Base-by-base conservation (phyloP, 2,888 invertebrate genomes). In the Blastobasis adustella region DNA sequence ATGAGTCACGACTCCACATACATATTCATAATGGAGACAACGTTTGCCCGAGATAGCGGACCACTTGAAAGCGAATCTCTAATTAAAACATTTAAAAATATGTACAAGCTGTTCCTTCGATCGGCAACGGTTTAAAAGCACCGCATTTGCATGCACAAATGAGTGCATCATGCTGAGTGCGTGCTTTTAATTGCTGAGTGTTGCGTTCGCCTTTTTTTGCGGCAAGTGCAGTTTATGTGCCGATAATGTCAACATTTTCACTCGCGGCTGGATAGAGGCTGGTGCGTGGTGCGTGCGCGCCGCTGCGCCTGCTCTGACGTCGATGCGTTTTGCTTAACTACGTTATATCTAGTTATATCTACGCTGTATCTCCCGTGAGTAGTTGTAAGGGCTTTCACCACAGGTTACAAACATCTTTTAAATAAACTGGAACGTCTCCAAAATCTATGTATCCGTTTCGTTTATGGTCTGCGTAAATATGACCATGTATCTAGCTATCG, bases 1-100 rank as follows among this genome's bases (percentile, higher is more conserved):
- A 70, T 68, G 63, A 77, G 73, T 78, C 80, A 80, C 76, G 76
- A 75, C 67, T 65, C 65, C 57, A 71, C 67, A 66, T 67, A 61
- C 68, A 76, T 77, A 78, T 73, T 75, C 73, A 72, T 69, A 70
- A 73, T 71, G 70, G 71, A 67, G 64, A 66, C 65, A 63, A 60
- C 36, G 40, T 45, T 47, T 37, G 23, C 38, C n/a, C 23, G 58
- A 67, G 76, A 80, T 80, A 76, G 73, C 74, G 79, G 78, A 56
- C 54, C 55, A 55, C 54, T 58, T 67, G 68, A 73, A 73, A 72
- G 69, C 61, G 63, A 67, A 67, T 65, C 64, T 67, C 71, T 79
- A 80, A 82, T 81, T 79, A 81, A 83, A 76, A 81, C 77, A 74
- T 80, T 79, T 73, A 79, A 76, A 73, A 69, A 50, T 50, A 51